Evolutionary conservation across 2,113 vertebrate species (phyloP).

Genomic region (Cochlearius cochlearius): DNA sequence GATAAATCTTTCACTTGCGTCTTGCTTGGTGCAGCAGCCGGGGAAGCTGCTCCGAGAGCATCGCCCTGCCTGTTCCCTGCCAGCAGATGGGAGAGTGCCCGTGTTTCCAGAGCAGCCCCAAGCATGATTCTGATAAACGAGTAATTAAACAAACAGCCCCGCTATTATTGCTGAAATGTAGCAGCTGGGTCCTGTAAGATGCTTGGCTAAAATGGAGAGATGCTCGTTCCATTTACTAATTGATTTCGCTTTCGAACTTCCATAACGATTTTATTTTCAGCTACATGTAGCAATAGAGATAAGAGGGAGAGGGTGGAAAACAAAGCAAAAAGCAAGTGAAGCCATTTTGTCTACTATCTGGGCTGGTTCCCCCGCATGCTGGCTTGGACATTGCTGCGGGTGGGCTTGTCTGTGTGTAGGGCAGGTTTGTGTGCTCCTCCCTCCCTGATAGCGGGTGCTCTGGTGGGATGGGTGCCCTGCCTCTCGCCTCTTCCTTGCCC

Average conservation of each 20-base stretch:
- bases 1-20: background rate
- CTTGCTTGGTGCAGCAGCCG: background rate
- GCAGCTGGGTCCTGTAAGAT: background rate
- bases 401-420: fast-evolving
- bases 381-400: fast-evolving
- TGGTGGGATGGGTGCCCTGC: background rate
- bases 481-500: background rate
- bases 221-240: background rate
- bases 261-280: background rate
- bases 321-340: background rate
- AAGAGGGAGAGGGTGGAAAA: background rate
- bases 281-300: background rate
- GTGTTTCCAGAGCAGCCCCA: background rate
- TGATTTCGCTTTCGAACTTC: background rate
- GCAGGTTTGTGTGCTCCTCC: background rate
- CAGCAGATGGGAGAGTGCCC: background rate
- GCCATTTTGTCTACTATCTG: background rate
- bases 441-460: fast-evolving
- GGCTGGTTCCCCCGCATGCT: fast-evolving
- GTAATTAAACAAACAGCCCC: background rate
- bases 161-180: background rate
- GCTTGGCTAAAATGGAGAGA: background rate
- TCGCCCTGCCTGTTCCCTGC: background rate
- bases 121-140: background rate
- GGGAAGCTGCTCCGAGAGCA: background rate